These are phyloP conservation scores for Trichosurus vulpecula DNA, from an alignment of 2,797 vertebrate species.

Conservation along the genomic window DNA sequence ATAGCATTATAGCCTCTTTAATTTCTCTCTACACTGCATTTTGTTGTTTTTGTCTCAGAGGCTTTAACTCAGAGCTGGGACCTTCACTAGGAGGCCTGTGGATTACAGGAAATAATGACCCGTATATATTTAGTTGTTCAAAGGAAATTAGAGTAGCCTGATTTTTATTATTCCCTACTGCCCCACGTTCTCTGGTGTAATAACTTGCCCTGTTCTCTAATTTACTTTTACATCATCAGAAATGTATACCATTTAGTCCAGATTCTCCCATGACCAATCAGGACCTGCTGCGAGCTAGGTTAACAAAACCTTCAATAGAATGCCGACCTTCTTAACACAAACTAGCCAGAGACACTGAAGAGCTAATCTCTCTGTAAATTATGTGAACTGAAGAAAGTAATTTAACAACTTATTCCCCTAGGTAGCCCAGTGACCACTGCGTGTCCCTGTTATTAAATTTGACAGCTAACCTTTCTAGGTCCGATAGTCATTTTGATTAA, in stretches of 20 bases:
- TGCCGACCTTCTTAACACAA: slow-evolving; percentile 57
- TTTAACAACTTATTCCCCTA: slow-evolving; percentile 75
- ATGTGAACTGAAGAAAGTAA: slow-evolving; percentile 69
- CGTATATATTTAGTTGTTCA: slow-evolving; percentile 88
- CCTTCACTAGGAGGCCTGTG: slow-evolving; percentile 81
- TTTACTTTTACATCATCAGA: slow-evolving; percentile 88
- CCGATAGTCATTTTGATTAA: slow-evolving; percentile 75
- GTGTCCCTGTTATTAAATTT: slow-evolving; percentile 65
- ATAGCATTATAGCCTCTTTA: slow-evolving; percentile 76
- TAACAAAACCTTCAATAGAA: slow-evolving; percentile 71
- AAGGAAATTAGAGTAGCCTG: slow-evolving; percentile 88
- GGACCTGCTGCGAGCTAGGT: slow-evolving; percentile 57
- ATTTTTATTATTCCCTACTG: slow-evolving; percentile 87
- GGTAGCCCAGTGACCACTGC: slow-evolving; percentile 73
- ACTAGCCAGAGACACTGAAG: slow-evolving; percentile 51
- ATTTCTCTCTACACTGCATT: slow-evolving; percentile 80
- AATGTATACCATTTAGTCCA: slow-evolving; percentile 79
- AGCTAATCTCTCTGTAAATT: slow-evolving; percentile 72
- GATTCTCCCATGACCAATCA: slow-evolving; percentile 82
- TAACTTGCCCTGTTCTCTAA: slow-evolving; percentile 82
- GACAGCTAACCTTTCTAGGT: slow-evolving; percentile 74
- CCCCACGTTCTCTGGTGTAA: slow-evolving; percentile 81
- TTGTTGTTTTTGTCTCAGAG: slow-evolving; percentile 84
- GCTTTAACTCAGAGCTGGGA: slow-evolving; percentile 74
- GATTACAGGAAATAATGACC: slow-evolving; percentile 87